These are phyloP conservation scores for Nymphalis urticae DNA, from an alignment of 2,888 invertebrate genomes.

Conservation along the genomic window DNA sequence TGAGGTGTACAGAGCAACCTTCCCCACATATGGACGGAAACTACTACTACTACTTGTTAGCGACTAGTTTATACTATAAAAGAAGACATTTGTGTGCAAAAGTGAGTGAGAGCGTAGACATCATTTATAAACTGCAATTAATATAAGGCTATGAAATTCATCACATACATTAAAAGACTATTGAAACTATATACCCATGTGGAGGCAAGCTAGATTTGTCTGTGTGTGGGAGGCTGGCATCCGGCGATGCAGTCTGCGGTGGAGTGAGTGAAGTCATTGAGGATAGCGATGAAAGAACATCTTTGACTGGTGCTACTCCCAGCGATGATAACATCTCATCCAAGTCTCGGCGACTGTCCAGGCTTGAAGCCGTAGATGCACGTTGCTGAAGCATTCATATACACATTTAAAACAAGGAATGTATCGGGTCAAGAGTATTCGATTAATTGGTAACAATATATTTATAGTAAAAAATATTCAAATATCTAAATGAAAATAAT, in stretches of 20 bases:
- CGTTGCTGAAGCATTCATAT: constrained; percentile 60
- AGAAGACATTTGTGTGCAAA: too few relatives aligned
- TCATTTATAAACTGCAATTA: too few relatives aligned
- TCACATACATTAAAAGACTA: neutral
- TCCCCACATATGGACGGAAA: too few relatives aligned
- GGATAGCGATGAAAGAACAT: constrained; percentile 91
- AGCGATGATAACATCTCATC: constrained; percentile 93
- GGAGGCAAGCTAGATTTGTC: constrained; percentile 79
- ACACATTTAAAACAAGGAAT: neutral
- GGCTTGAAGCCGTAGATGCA: constrained; percentile 74
- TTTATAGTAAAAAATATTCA: neutral
- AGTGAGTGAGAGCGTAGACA: too few relatives aligned
- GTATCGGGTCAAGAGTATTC: neutral
- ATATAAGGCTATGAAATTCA: too few relatives aligned
- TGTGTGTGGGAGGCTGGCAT: constrained; percentile 87
- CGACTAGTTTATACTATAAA: too few relatives aligned
- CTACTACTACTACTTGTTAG: too few relatives aligned
- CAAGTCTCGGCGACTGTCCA: constrained; percentile 84
- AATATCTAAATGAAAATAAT: neutral
- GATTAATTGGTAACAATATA: neutral
- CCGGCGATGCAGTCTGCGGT: constrained; percentile 90
- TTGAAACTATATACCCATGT: constrained; percentile 53
- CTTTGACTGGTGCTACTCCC: constrained; percentile 93
- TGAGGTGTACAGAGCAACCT: too few relatives aligned
- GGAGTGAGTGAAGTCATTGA: constrained; percentile 91